These are phyloP conservation scores for Microcebus jonahi DNA, from an alignment of 2,113 vertebrate species.

Conservation along the genomic window DNA sequence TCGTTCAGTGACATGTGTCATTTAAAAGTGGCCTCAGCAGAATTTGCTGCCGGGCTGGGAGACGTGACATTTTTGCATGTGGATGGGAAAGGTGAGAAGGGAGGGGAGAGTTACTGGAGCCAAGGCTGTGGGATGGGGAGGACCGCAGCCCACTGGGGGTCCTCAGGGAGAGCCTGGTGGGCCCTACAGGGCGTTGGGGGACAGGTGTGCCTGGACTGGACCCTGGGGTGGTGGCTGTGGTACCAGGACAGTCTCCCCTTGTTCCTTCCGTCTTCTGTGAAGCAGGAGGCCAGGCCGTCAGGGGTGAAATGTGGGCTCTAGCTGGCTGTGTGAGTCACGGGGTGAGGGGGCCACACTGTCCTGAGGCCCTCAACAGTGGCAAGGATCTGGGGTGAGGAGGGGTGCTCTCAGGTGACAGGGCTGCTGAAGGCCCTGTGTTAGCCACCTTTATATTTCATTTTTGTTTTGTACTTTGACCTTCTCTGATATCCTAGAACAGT, in stretches of 20 bases:
- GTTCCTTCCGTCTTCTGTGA: neutral
- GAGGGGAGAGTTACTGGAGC: neutral
- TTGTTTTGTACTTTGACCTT: neutral
- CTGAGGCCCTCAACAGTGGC: neutral
- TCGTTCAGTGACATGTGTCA: neutral
- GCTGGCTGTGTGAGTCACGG: neutral
- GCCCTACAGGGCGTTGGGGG: neutral
- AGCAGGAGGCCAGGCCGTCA: neutral
- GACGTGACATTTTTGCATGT: neutral
- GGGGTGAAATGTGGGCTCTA: neutral
- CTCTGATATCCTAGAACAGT: neutral
- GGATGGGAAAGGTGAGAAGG: neutral
- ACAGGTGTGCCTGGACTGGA: neutral
- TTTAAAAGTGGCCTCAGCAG: neutral
- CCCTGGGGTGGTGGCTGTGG: fast-evolving
- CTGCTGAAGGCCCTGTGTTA: neutral
- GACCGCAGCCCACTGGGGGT: neutral
- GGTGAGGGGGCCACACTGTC: neutral
- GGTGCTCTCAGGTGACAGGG: neutral
- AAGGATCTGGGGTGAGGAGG: neutral
- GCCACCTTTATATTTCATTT: neutral
- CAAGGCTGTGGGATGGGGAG: neutral
- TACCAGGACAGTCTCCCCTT: neutral
- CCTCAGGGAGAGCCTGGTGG: neutral
- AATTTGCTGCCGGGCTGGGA: neutral